Base-by-base conservation (phyloP, 2,113 vertebrate species). In the Myodes glareolus region DNA sequence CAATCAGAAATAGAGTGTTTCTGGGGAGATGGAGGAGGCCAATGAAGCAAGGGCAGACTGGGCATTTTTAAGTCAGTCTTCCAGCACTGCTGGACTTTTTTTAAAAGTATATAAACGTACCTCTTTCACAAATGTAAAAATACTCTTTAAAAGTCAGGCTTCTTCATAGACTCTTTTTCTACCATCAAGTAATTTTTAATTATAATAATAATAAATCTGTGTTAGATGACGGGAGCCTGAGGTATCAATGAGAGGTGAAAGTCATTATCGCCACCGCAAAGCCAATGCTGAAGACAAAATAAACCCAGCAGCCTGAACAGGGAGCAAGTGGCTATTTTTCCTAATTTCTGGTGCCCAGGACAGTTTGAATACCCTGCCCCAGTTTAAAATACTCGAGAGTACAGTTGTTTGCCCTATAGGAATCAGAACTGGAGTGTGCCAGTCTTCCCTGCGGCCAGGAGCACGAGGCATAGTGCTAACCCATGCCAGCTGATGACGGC, bases 161-260 rank as follows among this genome's bases (percentile, higher is more conserved):
- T 89, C 88, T 86, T 93, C 55, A 17, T 67, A 75, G 65, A 39
- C n/a, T 96, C 72, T 85, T 94, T 92, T 73, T 72, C 61, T 94
- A 90, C 92, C 47, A 42, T 77, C 73, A 47, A 90, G 88, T 77
- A 61, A 33, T 75, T 93, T 93, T 45, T 17, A 95, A 94, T 94
- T 96, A 80, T 61, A 90, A 84, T 92, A 95, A 92, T 78, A 95
- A 92, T 84, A 95, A 91, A 92, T 94, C 77, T 92, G 70, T 12
- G 19, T 36, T 82, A 55, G 55, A 88, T 76, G 12, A 63, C 13
- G 10, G 39, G 47, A 77, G 33, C 39, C 90, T 77, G 75, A 45
- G 55, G 23, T 36, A 61, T 39, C 92, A 92, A 94, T 80, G 94
- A 96, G 23, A 55, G 39, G 52, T 82, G 23, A 67, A 94, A 92